Conservation (phyloP, 1,140 invertebrate genomes). For the Sarcophaga bullata region DNA sequence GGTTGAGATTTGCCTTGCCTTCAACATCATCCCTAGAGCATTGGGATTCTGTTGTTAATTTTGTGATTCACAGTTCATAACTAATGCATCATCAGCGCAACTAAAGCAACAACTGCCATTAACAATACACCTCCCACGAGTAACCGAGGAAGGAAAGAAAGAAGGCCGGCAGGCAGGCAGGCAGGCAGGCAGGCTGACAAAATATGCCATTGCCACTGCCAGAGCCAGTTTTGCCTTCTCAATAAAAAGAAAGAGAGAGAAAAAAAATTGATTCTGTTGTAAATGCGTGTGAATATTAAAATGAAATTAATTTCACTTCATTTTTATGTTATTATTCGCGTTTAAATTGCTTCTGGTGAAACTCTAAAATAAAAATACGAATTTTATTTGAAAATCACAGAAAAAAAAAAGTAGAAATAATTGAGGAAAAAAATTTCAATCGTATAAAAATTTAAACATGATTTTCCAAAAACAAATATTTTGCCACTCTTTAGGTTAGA, state of each 20-base stretch:
- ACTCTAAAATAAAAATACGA: too few species aligned
- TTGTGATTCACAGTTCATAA: conserved; percentile 14
- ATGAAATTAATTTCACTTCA: conserved; percentile 11
- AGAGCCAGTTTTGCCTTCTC: too few species aligned
- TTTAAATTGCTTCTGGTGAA: not conserved
- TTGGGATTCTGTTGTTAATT: not conserved
- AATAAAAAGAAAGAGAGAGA: not conserved
- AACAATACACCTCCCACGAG: not conserved
- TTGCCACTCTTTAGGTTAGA: too few species aligned
- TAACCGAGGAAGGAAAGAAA: too few species aligned
- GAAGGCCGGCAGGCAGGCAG: too few species aligned
- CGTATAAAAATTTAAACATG: too few species aligned
- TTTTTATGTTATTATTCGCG: not conserved
- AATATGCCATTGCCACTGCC: not conserved
- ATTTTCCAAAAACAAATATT: too few species aligned
- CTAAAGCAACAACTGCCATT: not conserved
- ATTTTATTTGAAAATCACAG: too few species aligned
- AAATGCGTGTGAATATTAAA: conserved; percentile 10
- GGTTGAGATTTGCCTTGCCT: not conserved
- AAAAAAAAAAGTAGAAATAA: too few species aligned
- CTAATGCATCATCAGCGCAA: not conserved
- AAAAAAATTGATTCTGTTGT: not conserved
- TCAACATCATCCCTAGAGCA: not conserved
- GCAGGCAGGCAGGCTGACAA: too few species aligned
- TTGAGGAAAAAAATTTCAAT: too few species aligned